These are phyloP conservation scores for Zaprionus davidi DNA, from an alignment of 1,140 invertebrate species.

Conservation along the genomic window DNA sequence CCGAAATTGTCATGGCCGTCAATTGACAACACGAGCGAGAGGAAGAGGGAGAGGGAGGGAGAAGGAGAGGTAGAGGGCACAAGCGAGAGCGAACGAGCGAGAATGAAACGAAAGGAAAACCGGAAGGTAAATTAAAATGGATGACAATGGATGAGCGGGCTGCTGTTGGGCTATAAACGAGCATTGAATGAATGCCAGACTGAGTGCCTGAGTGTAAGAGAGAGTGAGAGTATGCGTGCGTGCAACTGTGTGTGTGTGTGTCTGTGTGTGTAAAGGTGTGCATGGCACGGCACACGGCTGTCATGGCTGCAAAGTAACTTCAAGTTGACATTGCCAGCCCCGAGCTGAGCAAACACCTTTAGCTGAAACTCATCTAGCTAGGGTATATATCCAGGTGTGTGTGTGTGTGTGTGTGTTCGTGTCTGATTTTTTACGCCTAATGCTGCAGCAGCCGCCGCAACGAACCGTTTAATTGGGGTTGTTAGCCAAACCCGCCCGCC, in stretches of 20 bases:
- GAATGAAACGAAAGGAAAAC: slow-evolving; percentile 61
- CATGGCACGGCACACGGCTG: slow-evolving; percentile 45
- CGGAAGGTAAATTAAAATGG: slow-evolving; percentile 82
- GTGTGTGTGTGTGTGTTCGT: not conserved
- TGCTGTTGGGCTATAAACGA: slow-evolving; percentile 63
- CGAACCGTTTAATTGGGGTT: slow-evolving; percentile 79
- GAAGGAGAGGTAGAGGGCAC: not conserved
- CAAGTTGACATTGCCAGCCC: slow-evolving; percentile 40
- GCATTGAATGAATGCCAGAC: slow-evolving; percentile 67
- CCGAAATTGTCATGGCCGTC: slow-evolving; percentile 79
- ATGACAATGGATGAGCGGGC: slow-evolving; percentile 71
- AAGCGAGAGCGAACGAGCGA: slow-evolving; percentile 15
- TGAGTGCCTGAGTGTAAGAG: slow-evolving; percentile 28
- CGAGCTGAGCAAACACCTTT: slow-evolving; percentile 73
- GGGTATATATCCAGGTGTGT: not conserved
- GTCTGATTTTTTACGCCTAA: slow-evolving; percentile 63
- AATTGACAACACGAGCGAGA: slow-evolving; percentile 63
- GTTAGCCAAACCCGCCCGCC: slow-evolving; percentile 52
- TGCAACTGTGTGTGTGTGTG: slow-evolving; percentile 33
- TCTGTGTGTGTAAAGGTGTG: slow-evolving; percentile 41
- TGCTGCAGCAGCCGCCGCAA: slow-evolving; percentile 41
- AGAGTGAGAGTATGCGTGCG: slow-evolving; percentile 43
- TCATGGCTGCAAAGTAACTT: slow-evolving; percentile 40
- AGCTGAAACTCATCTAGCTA: slow-evolving; percentile 36
- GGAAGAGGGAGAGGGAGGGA: not conserved